Base-by-base conservation (phyloP, 2,113 vertebrate genomes). In the Muscicapa adusta region DNA sequence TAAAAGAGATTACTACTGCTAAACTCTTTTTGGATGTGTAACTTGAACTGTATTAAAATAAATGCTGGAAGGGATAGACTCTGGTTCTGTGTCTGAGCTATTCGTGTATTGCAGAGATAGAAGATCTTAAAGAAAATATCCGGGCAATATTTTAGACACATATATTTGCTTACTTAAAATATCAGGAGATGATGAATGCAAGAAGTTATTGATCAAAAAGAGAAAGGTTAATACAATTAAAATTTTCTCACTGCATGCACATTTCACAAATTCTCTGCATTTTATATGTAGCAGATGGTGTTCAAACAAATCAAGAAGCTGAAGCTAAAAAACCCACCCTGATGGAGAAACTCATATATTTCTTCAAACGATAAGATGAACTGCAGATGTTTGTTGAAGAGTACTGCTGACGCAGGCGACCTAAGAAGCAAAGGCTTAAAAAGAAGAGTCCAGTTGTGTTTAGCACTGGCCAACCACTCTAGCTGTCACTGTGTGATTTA, bases 241-340 rank as follows among this genome's bases (percentile, higher is more conserved):
- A 93, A 72, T 97, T 97, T 97, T 96, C 95, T 98, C 93, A 88
- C 91, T 78, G 94, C 93, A 91, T 95, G 97, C 96, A 93, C 94
- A 97, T 97, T 97, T 97, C 96, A 85, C 96, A 97, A 96, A 96
- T 97, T 94, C 96, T 95, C 96, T 90, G 95, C 80, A 97, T 98
- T 98, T 98, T 98, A 98, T 98, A 98, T 85, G 58, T 97, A 98
- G 98, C 99, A 99, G 98, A 99, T 99, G 99, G 98, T 80, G 93
- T 97, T 96, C 96, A 98, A 97, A 98, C 97, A 97, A 98, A 98
- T 97, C 97, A 98, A 98, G 98, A 97, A 98, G 98, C 97, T 97
- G 98, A 98, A 97, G 97, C 95, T 97, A 96, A 97, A 97, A 98
- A 86, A 96, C 96, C 65, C 96, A 96, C 97, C 88, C 96, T 96